Evolutionary conservation across 2,113 vertebrate genomes (phyloP).

Genomic region (Jaculus jaculus): DNA sequence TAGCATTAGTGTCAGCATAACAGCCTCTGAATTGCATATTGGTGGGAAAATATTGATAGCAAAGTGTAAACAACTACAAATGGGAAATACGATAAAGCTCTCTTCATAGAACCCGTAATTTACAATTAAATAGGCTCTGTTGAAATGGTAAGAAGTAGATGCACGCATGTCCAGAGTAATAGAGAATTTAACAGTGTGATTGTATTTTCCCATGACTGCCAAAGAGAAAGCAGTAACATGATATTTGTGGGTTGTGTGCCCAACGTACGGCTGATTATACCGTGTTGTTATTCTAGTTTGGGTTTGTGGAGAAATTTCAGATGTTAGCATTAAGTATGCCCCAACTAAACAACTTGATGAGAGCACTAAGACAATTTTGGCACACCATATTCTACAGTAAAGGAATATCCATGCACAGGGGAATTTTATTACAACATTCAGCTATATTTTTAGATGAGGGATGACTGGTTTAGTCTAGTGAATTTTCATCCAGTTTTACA

Average conservation of each 20-base stretch:
- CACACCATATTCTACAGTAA: not conserved
- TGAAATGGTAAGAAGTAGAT: constrained; percentile 71
- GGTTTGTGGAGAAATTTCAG: not conserved
- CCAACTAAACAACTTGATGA: not conserved
- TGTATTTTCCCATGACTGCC: constrained; percentile 12
- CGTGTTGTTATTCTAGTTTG: not conserved
- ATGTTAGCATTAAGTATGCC: not conserved
- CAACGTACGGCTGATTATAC: not conserved
- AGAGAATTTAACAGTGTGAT: constrained; percentile 64
- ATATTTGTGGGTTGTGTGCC: not conserved
- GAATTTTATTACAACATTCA: constrained; percentile 14
- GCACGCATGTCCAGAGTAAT: constrained; percentile 58
- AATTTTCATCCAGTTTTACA: not conserved
- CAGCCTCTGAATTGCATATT: constrained; percentile 81
- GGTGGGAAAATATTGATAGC: constrained; percentile 81
- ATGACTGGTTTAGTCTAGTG: not conserved
- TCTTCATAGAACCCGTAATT: constrained; percentile 76
- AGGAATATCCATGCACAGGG: not conserved
- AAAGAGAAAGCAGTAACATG: not conserved
- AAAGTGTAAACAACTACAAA: constrained; percentile 83
- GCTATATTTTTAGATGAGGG: not conserved
- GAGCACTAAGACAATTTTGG: not conserved
- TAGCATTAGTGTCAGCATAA: constrained; percentile 81
- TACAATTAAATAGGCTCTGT: constrained; percentile 78
- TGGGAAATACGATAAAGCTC: constrained; percentile 75